These are phyloP conservation scores for Pyrrhia umbra DNA, from an alignment of 2,888 invertebrate species.

Conservation along the genomic window DNA sequence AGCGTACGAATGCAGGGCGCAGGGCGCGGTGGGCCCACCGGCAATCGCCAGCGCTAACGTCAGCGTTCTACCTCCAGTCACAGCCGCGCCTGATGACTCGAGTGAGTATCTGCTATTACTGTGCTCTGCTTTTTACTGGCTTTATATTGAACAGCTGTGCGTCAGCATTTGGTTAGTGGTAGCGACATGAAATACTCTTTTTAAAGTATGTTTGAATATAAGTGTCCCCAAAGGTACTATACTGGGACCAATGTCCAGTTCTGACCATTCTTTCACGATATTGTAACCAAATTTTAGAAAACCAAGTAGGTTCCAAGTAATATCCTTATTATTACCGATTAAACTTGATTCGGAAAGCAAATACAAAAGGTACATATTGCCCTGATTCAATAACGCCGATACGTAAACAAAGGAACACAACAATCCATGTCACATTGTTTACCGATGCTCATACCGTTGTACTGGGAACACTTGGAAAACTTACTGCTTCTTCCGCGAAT, in stretches of 20 bases:
- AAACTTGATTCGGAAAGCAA: neutral
- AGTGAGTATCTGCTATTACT: constrained; percentile 70
- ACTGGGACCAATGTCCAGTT: neutral
- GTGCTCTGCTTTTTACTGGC: neutral
- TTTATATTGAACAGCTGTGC: no score
- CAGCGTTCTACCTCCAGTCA: constrained; percentile 82
- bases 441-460: constrained; percentile 67
- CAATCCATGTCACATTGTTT: constrained; percentile 72
- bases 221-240: neutral
- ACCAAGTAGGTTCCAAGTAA: neutral
- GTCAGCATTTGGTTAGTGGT: neutral
- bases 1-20: constrained; percentile 95
- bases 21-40: constrained; percentile 91
- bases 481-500: constrained; percentile 63
- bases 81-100: constrained; percentile 87
- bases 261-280: neutral
- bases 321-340: neutral
- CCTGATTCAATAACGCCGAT: constrained; percentile 38
- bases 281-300: no score
- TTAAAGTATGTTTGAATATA: neutral
- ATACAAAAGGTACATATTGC: constrained; percentile 17
- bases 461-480: constrained; percentile 73
- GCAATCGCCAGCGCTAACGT: constrained; percentile 90
- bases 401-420: constrained; percentile 62
- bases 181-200: neutral